Percentiles rank a stretch among this genome's conserved stretches.
Evolutionary conservation across 1,140 invertebrate species (phyloP).

Genomic region (Drosophila pachea): DNA sequence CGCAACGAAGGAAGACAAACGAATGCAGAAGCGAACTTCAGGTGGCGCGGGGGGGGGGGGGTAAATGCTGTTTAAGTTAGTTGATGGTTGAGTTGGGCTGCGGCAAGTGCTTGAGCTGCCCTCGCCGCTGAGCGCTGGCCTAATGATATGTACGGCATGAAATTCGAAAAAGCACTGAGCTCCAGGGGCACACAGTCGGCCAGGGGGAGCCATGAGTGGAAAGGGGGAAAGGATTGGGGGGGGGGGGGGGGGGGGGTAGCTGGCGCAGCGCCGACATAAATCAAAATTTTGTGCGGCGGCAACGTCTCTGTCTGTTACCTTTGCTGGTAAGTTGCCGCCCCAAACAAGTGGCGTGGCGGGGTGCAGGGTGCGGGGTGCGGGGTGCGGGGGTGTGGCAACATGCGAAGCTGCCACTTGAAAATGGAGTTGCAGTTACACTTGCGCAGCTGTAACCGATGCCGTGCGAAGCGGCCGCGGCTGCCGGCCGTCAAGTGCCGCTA

Average conservation of each 20-base stretch:
- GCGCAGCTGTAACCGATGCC: constrained; percentile 9
- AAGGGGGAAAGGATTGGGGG: too few relatives aligned
- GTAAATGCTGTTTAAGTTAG: too few relatives aligned
- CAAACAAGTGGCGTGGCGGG: constrained; percentile 1
- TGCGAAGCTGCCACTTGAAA: constrained; percentile 37
- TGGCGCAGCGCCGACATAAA: constrained; percentile 54
- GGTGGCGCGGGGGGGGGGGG: too few relatives aligned
- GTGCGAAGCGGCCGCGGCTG: constrained; percentile 32
- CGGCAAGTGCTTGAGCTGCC: constrained; percentile 29
- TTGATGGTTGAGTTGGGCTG: too few relatives aligned
- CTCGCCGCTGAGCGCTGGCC: constrained; percentile 22
- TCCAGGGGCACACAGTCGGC: too few relatives aligned
- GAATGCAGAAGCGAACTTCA: too few relatives aligned
- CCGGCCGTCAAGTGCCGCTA: constrained; percentile 66
- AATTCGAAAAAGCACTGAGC: constrained; percentile 21
- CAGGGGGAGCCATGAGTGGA: too few relatives aligned
- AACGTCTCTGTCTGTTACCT: constrained; percentile 28
- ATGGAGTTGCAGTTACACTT: constrained; percentile 27
- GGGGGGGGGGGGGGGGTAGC: not conserved
- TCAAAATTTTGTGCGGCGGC: constrained; percentile 63
- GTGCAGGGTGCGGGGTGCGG: not conserved
- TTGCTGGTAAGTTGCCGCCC: constrained; percentile 33
- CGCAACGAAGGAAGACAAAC: too few relatives aligned
- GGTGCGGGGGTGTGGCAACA: constrained; percentile 9
- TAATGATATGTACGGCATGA: constrained; percentile 73